These are phyloP conservation scores for Chrysoperla carnea DNA, from an alignment of 1,140 invertebrate species.

Conservation along the genomic window DNA sequence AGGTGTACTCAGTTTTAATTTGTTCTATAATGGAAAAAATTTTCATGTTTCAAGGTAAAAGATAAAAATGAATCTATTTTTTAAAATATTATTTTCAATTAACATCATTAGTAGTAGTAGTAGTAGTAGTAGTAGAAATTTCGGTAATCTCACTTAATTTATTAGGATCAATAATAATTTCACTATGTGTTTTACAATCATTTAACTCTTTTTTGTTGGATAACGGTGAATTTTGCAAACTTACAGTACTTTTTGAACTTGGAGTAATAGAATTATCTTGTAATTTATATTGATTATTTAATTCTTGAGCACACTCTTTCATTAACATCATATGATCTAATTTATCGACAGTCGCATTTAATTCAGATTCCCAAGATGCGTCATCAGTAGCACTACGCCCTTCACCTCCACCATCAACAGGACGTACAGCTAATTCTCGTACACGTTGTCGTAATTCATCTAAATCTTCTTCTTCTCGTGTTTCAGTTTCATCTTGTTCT, in stretches of 20 bases:
- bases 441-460: constrained; percentile 34
- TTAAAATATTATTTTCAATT: too few relatives aligned
- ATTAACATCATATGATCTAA: constrained; percentile 43
- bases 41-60: too few relatives aligned
- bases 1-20: too few relatives aligned
- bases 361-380: constrained; percentile 38
- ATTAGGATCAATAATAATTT: neutral
- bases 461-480: constrained; percentile 24
- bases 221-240: neutral
- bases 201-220: neutral
- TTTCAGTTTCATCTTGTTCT: constrained; percentile 21
- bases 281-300: constrained; percentile 6
- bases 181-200: neutral
- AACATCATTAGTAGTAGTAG: too few relatives aligned
- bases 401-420: constrained; percentile 34
- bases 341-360: constrained; percentile 42
- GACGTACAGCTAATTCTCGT: constrained; percentile 36
- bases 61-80: too few relatives aligned
- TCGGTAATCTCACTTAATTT: neutral
- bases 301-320: constrained; percentile 30
- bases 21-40: too few relatives aligned
- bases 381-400: constrained; percentile 27
- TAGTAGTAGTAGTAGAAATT: too few relatives aligned
- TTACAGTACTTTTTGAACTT: neutral
- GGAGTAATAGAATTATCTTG: neutral